Conservation (phyloP, 30 jellyfish, hydroid and myxozoan species). For the Cassiopea andromeda region DNA sequence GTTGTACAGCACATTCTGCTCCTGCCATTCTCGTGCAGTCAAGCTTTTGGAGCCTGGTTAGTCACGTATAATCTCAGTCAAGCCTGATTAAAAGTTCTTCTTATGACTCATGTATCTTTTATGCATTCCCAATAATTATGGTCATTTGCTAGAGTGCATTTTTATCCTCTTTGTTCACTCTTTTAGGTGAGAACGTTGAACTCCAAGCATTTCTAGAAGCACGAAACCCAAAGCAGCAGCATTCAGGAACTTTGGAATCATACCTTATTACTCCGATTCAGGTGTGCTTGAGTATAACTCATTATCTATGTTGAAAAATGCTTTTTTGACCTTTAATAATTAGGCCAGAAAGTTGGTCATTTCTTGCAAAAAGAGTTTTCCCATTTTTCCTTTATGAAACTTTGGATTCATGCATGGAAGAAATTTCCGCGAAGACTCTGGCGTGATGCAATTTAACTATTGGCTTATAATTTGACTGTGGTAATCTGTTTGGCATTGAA, state of each 20-base stretch:
- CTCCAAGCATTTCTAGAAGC: constrained; percentile 90
- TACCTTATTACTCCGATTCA: constrained; percentile 92
- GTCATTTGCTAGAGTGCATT: neutral
- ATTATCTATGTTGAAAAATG: neutral
- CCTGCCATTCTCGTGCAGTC: constrained; percentile 98
- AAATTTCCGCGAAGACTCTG: too few relatives aligned
- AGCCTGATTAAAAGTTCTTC: neutral
- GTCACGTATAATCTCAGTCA: neutral
- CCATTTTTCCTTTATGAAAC: too few relatives aligned
- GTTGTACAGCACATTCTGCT: constrained; percentile 96
- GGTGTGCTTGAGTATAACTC: constrained; percentile 35
- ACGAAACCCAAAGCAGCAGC: constrained; percentile 96
- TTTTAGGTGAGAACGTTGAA: constrained; percentile 77
- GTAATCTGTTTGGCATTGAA: too few relatives aligned
- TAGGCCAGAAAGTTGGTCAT: too few relatives aligned
- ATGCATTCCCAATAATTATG: neutral
- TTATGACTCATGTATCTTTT: too few relatives aligned
- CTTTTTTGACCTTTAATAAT: too few relatives aligned
- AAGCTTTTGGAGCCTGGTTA: constrained; percentile 89
- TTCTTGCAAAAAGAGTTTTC: too few relatives aligned
- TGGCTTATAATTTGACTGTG: too few relatives aligned
- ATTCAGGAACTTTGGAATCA: constrained; percentile 93
- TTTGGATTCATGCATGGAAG: too few relatives aligned
- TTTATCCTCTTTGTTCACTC: neutral
- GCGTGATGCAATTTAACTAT: too few relatives aligned